Conservation (phyloP, 2,113 vertebrate genomes). For the Atlantisia rogersi region DNA sequence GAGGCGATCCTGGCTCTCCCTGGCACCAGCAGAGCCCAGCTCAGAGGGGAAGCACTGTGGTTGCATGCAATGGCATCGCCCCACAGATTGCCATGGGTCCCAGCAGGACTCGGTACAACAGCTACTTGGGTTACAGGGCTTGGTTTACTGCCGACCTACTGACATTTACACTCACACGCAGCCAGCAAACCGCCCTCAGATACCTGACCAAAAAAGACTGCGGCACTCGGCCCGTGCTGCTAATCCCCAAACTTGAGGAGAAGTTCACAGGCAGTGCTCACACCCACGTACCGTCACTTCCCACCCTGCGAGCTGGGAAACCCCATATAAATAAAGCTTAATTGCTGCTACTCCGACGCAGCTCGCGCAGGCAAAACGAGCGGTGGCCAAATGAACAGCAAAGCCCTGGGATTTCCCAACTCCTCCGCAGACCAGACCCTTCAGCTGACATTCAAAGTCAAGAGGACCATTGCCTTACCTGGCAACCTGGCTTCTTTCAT, state of each 20-base stretch:
- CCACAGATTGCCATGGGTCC: accelerated
- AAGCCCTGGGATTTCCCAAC: slow-evolving; percentile 13
- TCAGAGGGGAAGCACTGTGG: background rate
- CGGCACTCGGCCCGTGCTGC: background rate
- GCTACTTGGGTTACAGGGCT: slow-evolving; percentile 22
- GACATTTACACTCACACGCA: background rate
- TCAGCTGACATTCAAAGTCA: background rate
- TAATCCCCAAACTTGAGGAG: slow-evolving; percentile 52
- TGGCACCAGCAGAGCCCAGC: background rate
- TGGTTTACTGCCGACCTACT: background rate
- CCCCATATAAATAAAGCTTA: slow-evolving; percentile 56
- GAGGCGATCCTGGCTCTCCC: accelerated
- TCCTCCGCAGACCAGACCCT: background rate
- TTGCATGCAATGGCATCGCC: accelerated
- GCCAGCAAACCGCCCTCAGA: background rate
- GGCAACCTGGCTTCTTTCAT: background rate
- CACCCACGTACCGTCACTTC: slow-evolving; percentile 36
- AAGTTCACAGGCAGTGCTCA: background rate
- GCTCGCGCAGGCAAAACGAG: background rate
- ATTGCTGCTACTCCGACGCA: background rate
- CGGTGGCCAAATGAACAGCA: background rate
- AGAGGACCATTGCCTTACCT: background rate
- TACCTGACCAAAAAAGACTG: slow-evolving; percentile 56
- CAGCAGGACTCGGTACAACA: accelerated
- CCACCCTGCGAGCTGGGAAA: slow-evolving; percentile 29